Base-by-base conservation (phyloP, 1,140 invertebrate species). In the Popillia japonica region DNA sequence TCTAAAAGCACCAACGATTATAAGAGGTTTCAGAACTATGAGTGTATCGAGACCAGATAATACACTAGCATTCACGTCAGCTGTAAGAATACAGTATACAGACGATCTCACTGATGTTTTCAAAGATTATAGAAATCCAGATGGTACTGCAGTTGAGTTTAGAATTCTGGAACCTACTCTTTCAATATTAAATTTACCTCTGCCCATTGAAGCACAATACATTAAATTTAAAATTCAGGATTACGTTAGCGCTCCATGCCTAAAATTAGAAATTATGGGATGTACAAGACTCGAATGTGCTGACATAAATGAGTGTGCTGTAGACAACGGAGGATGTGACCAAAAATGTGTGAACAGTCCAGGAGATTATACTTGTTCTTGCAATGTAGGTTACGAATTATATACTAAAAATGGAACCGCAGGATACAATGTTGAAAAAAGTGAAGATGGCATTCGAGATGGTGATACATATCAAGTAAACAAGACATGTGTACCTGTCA, bases 401-500 rank as follows among this genome's bases (percentile, higher is more conserved):
- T 99, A 96, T 86, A 92, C 92, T 17, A 86, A 90, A 41, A 97
- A 99, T 85, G 97, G 97, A 22, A 99, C 97, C 0, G 95, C 96
- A 80, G 96, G 96, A n/a, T 98, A 93, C 81, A 83, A 87, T 27
- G 91, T 99, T 80, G 94, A 95, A 83, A 88, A 88, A 79, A 92
- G 91, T 10, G 98, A 99, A 90, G 93, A 92, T 78, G 98, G 98
- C 7, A 88, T 93, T 80, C 88, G 94, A 80, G 94, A 97, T 84
- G 95, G 95, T 3, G 97, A 99, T 87, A 90, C 92, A 2, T 96
- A 95, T 86, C 93, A 97, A 85, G 90, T 95, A 79, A 99, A 99
- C 85, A 98, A 99, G 88, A 98, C 96, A 17, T 98, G 96, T 87
- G 96, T 99, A 41, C 94, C 95, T 0, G 90, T 97, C 2, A 96